Evolutionary conservation across 2,888 invertebrate species (phyloP), one percentile per base, ranked within the genome.

Genomic region (Pelosia muscerda): DNA sequence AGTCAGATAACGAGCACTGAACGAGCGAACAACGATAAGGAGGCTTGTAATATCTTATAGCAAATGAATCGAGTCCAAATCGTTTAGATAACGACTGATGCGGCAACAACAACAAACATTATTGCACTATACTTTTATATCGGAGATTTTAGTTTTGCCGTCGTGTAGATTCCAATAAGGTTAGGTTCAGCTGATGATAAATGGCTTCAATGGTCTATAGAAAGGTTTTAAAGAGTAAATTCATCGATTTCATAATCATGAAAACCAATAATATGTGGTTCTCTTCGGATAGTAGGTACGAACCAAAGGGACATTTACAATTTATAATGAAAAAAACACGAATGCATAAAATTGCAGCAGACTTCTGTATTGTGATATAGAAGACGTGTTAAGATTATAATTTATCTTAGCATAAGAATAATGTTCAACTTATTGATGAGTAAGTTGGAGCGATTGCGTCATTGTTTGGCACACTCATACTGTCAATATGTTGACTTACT

Each of bases 1-100:
- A 76, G 62, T 55, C 8, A 28, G 76, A 78, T 79, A 76, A 71
- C 54, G 58, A 56, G 67, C 65, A 68, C 70, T 70, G 74, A 74
- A 74, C 53, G 66, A 67, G 49, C 55, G 28, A 65, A 63, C 31
- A 34, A 42, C 69, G 80, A 78, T 79, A 78, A 77, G 67, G 55
- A 56, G 57, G 19, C 64, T 68, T 61, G 66, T 68, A 66, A 62
- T 69, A 72, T 72, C 67, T 72, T 68, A 63, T 54, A 63, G 64
- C 42, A 55, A 69, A 74, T 61, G 42, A 69, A 65, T 73, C 66
- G 66, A 65, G 66, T 75, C 66, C 68, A 65, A 70, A 71, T 75
- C 66, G 56, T 71, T 76, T 28, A 62, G 69, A 75, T 75, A 69
- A 77, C 60, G 1, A 61, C 5, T 25, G 66, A 63, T 63, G 55